Percentiles rank a stretch among this genome's conserved stretches.
These are phyloP conservation scores for Ailurus styani DNA, from an alignment of 2,113 vertebrate species.

Conservation along the genomic window DNA sequence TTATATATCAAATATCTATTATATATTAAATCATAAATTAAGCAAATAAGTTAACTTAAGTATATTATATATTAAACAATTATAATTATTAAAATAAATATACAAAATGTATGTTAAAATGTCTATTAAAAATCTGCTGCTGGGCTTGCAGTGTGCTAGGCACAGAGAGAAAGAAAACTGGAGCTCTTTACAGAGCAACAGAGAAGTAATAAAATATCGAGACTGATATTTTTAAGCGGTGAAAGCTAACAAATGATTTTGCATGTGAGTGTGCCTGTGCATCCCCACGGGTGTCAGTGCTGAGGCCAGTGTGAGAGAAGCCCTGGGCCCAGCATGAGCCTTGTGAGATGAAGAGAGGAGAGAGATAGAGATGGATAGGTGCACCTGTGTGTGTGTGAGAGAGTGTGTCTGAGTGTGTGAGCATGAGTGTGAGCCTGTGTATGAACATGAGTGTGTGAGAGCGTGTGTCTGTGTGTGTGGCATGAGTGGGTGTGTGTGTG, in stretches of 20 bases:
- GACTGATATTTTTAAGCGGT: background rate
- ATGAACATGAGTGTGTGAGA: too few relatives aligned
- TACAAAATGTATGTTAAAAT: background rate
- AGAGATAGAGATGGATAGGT: background rate
- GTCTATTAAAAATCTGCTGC: background rate
- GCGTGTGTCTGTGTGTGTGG: background rate
- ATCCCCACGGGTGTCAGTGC: rapidly evolving
- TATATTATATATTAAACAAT: background rate
- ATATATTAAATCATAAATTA: background rate
- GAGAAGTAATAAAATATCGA: background rate
- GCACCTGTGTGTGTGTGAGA: background rate
- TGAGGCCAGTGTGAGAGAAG: too few relatives aligned
- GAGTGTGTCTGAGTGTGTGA: background rate
- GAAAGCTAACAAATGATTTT: background rate
- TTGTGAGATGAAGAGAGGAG: background rate
- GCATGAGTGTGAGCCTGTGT: background rate
- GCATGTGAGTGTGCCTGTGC: background rate
- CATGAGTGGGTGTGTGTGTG: too few relatives aligned
- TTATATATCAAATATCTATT: background rate
- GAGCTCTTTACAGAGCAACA: background rate
- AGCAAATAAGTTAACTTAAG: too few relatives aligned
- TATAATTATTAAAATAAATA: background rate
- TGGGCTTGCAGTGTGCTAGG: background rate
- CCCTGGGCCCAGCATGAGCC: background rate
- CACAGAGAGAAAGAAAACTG: background rate